These are phyloP conservation scores for Platygyra sinensis DNA, from an alignment of 64 coral and sea anemone species.

Conservation along the genomic window DNA sequence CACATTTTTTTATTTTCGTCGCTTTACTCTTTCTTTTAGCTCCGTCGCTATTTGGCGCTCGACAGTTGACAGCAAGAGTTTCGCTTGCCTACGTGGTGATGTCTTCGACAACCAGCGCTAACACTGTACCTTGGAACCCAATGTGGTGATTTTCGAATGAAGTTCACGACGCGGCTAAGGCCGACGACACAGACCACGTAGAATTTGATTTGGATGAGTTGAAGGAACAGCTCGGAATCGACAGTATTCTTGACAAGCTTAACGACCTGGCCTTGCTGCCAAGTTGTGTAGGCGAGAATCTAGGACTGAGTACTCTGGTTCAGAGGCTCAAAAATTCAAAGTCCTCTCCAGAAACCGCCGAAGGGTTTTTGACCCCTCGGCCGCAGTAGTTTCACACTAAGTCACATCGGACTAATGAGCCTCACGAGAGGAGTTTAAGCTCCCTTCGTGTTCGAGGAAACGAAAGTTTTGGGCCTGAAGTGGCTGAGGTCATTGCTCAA, in stretches of 20 bases:
- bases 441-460: conserved; percentile 71
- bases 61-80: no score
- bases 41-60: no score
- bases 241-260: not conserved
- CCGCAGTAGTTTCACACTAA: not conserved
- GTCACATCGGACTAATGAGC: not conserved
- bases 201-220: conserved; percentile 15
- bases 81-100: no score
- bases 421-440: conserved; percentile 14
- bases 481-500: conserved; percentile 48
- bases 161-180: not conserved
- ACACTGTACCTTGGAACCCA: not conserved
- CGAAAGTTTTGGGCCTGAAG: conserved; percentile 36
- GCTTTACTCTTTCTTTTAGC: no score
- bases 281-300: not conserved
- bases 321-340: not conserved
- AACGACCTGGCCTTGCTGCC: not conserved
- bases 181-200: not conserved
- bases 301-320: conserved; percentile 4
- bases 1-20: no score
- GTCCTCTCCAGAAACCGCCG: not conserved
- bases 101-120: not conserved
- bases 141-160: not conserved
- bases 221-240: conserved; percentile 4
- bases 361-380: not conserved